Evolutionary conservation across 2,888 invertebrate species (phyloP).

Genomic region (Pandemis corylana): DNA sequence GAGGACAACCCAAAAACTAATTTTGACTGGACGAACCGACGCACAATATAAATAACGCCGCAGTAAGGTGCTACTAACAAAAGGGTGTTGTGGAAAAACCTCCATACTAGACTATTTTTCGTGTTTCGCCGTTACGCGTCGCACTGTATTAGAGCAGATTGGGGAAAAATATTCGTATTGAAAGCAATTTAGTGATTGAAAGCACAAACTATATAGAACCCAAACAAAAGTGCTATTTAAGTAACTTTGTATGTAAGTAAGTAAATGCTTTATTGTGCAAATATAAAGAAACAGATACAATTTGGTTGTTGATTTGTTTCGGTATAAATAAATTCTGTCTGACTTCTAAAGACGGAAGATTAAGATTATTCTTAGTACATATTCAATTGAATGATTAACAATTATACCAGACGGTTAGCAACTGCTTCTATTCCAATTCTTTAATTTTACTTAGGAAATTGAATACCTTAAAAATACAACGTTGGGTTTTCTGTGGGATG

Average conservation of each 20-base stretch:
- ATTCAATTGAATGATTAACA: no score
- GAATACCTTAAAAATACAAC: neutral
- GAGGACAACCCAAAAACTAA: constrained; percentile 74
- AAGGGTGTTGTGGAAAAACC: neutral
- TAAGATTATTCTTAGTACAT: neutral
- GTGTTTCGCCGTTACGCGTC: neutral
- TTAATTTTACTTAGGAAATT: neutral
- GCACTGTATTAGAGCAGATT: no score
- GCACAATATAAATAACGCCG: neutral
- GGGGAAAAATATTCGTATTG: no score
- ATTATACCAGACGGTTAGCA: no score
- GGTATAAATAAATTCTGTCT: neutral
- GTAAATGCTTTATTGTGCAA: no score
- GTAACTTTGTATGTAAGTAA: neutral
- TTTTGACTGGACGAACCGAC: constrained; percentile 57
- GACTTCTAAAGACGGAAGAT: neutral
- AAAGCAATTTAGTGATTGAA: no score
- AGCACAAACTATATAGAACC: neutral
- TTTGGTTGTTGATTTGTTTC: no score
- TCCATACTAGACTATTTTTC: neutral
- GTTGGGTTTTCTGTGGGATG: neutral
- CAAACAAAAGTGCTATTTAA: no score
- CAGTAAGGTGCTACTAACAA: constrained; percentile 1
- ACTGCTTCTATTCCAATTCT: no score
- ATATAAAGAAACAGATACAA: no score